Evolutionary conservation across 1,140 invertebrate species (phyloP).

Genomic region (Micrasema longulum): DNA sequence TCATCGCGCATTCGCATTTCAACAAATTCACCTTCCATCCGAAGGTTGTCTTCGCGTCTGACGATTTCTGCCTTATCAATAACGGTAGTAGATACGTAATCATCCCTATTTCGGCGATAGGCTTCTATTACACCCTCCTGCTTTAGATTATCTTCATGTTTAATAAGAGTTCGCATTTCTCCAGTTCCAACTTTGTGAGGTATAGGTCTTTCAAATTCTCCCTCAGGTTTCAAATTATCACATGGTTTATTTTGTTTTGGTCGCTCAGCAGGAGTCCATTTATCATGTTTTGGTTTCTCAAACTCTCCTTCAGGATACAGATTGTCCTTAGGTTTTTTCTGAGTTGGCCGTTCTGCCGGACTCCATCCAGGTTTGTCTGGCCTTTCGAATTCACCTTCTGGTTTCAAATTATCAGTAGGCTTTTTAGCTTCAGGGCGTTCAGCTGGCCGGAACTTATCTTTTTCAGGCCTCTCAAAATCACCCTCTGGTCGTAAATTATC

Average conservation of each 20-base stretch:
- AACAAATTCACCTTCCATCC: slow-evolving; percentile 73
- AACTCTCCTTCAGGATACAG: slow-evolving; percentile 72
- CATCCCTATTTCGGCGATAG: slow-evolving; percentile 66
- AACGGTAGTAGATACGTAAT: slow-evolving; percentile 69
- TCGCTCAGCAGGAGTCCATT: slow-evolving; percentile 65
- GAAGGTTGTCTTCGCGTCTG: slow-evolving; percentile 73
- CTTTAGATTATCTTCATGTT: slow-evolving; percentile 68
- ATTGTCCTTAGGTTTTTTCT: slow-evolving; percentile 68
- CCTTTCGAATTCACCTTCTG: slow-evolving; percentile 69
- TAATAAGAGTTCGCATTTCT: slow-evolving; percentile 63
- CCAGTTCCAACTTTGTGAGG: slow-evolving; percentile 60
- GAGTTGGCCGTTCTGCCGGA: slow-evolving; percentile 59
- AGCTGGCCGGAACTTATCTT: slow-evolving; percentile 58
- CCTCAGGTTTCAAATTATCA: slow-evolving; percentile 70
- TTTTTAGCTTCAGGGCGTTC: slow-evolving; percentile 69
- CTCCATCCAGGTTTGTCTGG: slow-evolving; percentile 55
- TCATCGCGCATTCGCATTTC: slow-evolving; percentile 70
- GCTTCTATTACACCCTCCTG: slow-evolving; percentile 69
- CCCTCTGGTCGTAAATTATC: slow-evolving; percentile 73
- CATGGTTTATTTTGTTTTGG: slow-evolving; percentile 61
- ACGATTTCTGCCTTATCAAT: slow-evolving; percentile 71
- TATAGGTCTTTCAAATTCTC: slow-evolving; percentile 67
- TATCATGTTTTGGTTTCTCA: slow-evolving; percentile 61
- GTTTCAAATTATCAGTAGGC: slow-evolving; percentile 57
- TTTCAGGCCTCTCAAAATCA: slow-evolving; percentile 68